Evolutionary conservation across 2,888 invertebrate species (phyloP), one percentile per base, ranked within the genome.

Genomic region (Hirtodrosophila cameraria): DNA sequence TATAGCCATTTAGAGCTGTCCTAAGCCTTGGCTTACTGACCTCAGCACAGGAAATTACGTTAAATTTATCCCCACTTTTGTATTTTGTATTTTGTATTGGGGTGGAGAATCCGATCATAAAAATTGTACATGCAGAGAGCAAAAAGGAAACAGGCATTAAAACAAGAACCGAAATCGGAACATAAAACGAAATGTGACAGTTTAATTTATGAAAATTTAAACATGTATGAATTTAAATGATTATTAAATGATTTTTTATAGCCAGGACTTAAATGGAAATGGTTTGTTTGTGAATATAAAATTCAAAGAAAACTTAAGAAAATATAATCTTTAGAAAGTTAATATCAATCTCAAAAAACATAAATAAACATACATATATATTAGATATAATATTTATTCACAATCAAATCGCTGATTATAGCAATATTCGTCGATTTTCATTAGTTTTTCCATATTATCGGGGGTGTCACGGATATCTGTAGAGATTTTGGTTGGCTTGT

Each of bases 141-240:
- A n/a, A n/a, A 30, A 38, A 20, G 64, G 28, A 45, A 53, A 18
- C 41, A 25, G 8, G 23, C 53, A 39, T 46, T 53, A 62, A 62
- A 64, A 46, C 31, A 8, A 15, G 16, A 27, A 28, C 13, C 15
- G n/a, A 25, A 48, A 39, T 12, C 23, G 11, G 41, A 50, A 28
- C 66, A 65, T 46, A 71, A 71, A 66, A 53, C 15, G 12, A 52
- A 38, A 46, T 18, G 13, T 57, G 42, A 50, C 55, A 41, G 55
- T 36, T 25, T 54, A 46, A 55, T 67, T 70, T 54, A 68, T 68
- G 27, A 42, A 13, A 16, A 58, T 65, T 68, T 72, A 68, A 68
- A 57, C 67, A 57, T 31, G 16, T 31, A 38, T 30, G 54, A 38
- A 53, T 30, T 36, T 30, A 39, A 54, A 39, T 16, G 31, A 25